Conservation (phyloP, 2,797 vertebrate genomes). For the Chrysocyon brachyurus region DNA sequence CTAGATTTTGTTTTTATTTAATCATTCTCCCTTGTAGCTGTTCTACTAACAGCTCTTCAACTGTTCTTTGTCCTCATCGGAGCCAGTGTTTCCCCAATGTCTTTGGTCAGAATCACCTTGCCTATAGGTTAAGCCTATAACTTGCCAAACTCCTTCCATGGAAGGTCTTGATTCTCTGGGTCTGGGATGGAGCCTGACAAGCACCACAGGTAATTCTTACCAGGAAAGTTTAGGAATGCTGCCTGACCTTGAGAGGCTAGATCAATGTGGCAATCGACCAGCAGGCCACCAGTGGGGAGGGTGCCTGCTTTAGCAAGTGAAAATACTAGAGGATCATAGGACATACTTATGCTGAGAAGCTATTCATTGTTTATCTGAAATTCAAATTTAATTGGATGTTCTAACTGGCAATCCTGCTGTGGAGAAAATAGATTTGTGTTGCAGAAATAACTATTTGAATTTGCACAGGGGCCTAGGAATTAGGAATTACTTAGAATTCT, state of each 20-base stretch:
- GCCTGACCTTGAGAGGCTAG: neutral
- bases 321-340: neutral
- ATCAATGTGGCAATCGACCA: neutral
- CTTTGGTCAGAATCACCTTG: neutral
- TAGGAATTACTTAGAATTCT: neutral
- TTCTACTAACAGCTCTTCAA: neutral
- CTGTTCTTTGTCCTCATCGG: neutral
- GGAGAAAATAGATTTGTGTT: neutral
- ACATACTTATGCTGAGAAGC: neutral
- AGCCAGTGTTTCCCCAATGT: neutral
- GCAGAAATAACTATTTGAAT: neutral
- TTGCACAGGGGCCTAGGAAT: neutral
- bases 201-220: neutral
- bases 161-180: neutral
- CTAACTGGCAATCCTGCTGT: neutral
- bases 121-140: neutral
- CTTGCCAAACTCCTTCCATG: neutral
- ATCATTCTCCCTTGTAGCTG: neutral
- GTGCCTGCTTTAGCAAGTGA: neutral
- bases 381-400: neutral
- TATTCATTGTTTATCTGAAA: neutral
- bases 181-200: neutral
- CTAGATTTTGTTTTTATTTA: constrained; percentile 11
- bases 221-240: neutral
- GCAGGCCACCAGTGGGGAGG: too few species aligned